Base-by-base conservation (phyloP, 1,140 invertebrate genomes). In the Cydia amplana region DNA sequence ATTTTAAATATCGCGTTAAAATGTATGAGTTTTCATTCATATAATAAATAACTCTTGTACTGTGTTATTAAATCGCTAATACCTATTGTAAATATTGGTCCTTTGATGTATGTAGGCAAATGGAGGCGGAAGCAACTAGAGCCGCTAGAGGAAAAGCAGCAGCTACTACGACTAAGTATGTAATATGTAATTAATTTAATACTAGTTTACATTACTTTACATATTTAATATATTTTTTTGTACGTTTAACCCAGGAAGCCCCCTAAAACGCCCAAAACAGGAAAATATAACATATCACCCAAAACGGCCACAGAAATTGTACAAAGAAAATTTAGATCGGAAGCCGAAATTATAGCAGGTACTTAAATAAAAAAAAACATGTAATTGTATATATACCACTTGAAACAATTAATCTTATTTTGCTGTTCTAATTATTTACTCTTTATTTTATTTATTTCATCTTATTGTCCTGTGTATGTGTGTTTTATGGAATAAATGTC, bases 331-430 rank as follows among this genome's bases (percentile, higher is more conserved):
- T 79, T 82, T 25, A 77, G 90, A 49, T 89, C 84, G 32, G 89
- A 91, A 81, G 80, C 85, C 14, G 89, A 92, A 86, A 90, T 92
- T 70, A 82, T 86, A 55, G 78, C 83, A 77, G 90, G 90, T 92
- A 63, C 73, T 55, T 72, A 46, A 32, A 46, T 4, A 55, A 55
- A 14, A 23, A 23, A 60, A 23, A 12, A 20, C 7, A 0, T 7
- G 10, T 43, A 25, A 28, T 25, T 46, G 12, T 14, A 28, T 73
- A 14, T 12, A 43, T 12, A 43, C 40, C 32, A 32, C 32, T 32
- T 36, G 36, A 40, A 46, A 46, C 14, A 4, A n/a, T n/a, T n/a
- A n/a, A n/a, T n/a, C n/a, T n/a, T n/a, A n/a, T n/a, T n/a, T n/a
- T n/a, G n/a, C n/a, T n/a, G n/a, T n/a, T n/a, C n/a, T n/a, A n/a